These are phyloP conservation scores for Probosciger aterrimus DNA, from an alignment of 2,113 vertebrate species.

Conservation along the genomic window DNA sequence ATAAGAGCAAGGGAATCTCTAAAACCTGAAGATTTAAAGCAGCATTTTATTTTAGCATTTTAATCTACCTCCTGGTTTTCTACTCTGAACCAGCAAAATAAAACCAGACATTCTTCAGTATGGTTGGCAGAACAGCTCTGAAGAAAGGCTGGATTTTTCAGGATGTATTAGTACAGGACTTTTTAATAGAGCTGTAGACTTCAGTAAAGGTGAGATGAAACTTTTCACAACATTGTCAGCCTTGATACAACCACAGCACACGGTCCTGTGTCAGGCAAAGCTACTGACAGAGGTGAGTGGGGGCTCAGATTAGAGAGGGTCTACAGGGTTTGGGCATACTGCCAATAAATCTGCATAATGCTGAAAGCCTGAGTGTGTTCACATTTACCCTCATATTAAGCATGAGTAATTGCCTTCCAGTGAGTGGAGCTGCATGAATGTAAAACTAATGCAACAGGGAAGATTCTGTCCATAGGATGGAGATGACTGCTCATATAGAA, in stretches of 20 bases:
- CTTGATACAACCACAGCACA: neutral
- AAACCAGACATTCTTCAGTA: neutral
- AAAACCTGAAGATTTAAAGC: neutral
- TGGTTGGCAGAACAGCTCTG: neutral
- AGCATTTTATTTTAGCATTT: neutral
- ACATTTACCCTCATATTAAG: conserved; percentile 35
- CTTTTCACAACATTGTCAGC: neutral
- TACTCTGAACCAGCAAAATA: neutral
- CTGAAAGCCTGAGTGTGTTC: conserved; percentile 20
- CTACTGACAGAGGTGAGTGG: neutral
- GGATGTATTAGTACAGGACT: neutral
- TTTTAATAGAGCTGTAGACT: neutral
- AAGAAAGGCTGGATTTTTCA: neutral
- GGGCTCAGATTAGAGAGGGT: neutral
- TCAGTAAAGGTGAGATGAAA: neutral
- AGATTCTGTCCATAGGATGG: neutral
- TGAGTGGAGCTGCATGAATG: conserved; percentile 7
- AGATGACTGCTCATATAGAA: neutral
- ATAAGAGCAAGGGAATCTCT: neutral
- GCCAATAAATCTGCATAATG: neutral
- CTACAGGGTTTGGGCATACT: neutral
- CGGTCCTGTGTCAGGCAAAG: neutral
- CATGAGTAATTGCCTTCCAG: conserved; percentile 40
- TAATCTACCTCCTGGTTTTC: conserved; percentile 1
- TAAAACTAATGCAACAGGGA: conserved; percentile 3